Evolutionary conservation across 2,888 invertebrate species (phyloP).

Genomic region (Lepetodrilus schrolli): DNA sequence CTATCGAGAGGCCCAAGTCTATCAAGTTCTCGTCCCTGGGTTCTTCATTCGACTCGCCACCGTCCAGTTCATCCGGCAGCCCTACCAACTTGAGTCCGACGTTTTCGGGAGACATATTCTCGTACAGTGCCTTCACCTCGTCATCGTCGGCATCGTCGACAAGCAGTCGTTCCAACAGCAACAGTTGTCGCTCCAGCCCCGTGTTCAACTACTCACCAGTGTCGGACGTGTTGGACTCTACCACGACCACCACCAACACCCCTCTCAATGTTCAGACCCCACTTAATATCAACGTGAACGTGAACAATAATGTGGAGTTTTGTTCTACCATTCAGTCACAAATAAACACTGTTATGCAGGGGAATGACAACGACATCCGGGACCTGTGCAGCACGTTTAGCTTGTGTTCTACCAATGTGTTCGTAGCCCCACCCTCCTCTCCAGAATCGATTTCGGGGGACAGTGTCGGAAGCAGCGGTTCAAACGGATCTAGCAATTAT

Average conservation of each 20-base stretch:
- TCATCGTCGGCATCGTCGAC: slow-evolving; percentile 31
- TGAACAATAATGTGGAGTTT: slow-evolving; percentile 46
- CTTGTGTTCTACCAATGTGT: slow-evolving; percentile 20
- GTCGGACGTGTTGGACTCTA: slow-evolving; percentile 31
- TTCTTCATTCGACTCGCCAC: slow-evolving; percentile 79
- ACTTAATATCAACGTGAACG: slow-evolving; percentile 42
- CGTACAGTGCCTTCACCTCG: background rate
- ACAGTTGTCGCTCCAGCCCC: slow-evolving; percentile 42
- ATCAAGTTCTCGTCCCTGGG: slow-evolving; percentile 74
- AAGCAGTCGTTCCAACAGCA: slow-evolving; percentile 31
- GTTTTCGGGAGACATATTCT: slow-evolving; percentile 55
- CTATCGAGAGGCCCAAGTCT: slow-evolving; percentile 40
- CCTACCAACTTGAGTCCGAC: slow-evolving; percentile 81
- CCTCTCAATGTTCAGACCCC: slow-evolving; percentile 60
- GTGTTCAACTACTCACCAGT: slow-evolving; percentile 45
- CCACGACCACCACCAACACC: slow-evolving; percentile 33
- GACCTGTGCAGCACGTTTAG: slow-evolving; percentile 38
- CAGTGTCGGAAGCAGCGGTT: slow-evolving; percentile 47
- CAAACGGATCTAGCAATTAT: slow-evolving; percentile 41
- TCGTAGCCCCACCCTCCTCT: slow-evolving; percentile 50
- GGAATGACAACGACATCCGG: slow-evolving; percentile 46
- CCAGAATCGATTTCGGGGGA: slow-evolving; percentile 65
- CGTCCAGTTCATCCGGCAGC: slow-evolving; percentile 81
- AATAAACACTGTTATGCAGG: slow-evolving; percentile 48
- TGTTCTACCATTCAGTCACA: slow-evolving; percentile 45